phyloP scores from a whole-genome alignment of 1,140 invertebrate genomes.

The Trichomalopsis sarcophagae region DNA sequence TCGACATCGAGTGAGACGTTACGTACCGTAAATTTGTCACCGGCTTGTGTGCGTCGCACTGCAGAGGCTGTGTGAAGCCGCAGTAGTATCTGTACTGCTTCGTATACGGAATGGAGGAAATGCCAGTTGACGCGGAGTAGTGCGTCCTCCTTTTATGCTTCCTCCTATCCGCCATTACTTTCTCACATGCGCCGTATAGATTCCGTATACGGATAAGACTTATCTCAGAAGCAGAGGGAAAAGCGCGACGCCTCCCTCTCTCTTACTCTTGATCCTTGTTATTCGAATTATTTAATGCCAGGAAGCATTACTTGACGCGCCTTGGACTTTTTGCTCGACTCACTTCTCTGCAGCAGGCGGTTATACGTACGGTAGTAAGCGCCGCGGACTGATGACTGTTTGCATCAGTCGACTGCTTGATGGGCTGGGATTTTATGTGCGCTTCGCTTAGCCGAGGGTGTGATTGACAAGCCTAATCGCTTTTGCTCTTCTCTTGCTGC shows the following conservation, averaged over 20 bases:
- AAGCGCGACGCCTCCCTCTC: constrained; percentile 16
- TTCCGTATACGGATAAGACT: too few species aligned
- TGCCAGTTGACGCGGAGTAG: constrained; percentile 45
- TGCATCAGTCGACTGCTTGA: constrained; percentile 15
- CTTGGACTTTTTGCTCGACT: constrained; percentile 24
- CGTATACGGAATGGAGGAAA: constrained; percentile 24
- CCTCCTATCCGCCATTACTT: constrained; percentile 58
- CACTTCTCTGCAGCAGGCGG: not conserved
- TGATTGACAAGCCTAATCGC: constrained; percentile 27
- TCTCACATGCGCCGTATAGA: constrained; percentile 24
- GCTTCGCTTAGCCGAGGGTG: constrained; percentile 18
- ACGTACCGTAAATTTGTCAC: constrained; percentile 67
- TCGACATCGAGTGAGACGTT: constrained; percentile 63
- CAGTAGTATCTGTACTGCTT: constrained; percentile 49
- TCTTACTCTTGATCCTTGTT: constrained; percentile 28
- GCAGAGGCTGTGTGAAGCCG: constrained; percentile 68
- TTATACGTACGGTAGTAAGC: constrained; percentile 23
- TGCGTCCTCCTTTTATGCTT: constrained; percentile 67
- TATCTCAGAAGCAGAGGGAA: constrained; percentile 13
- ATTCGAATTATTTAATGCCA: constrained; percentile 35
- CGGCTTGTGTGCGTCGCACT: constrained; percentile 51
- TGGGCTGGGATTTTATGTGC: constrained; percentile 26
- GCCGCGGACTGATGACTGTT: constrained; percentile 26
- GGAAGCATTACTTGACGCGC: constrained; percentile 30
- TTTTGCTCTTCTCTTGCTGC: constrained; percentile 3